phyloP scores from a whole-genome alignment of 2,797 vertebrate species.

The Alauda arvensis region DNA sequence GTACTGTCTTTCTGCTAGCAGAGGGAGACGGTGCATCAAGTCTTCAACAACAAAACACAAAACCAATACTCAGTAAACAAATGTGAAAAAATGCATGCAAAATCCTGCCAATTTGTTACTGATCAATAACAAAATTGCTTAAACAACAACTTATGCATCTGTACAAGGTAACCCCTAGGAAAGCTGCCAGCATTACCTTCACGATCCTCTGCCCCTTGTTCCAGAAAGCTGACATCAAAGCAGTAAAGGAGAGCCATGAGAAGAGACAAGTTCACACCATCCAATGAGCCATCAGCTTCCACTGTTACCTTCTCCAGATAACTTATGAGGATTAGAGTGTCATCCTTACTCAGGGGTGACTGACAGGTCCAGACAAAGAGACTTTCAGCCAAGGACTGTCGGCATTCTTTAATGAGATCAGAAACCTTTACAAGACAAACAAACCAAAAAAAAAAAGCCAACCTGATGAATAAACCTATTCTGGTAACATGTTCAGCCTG shows the following conservation, averaged over 20 bases:
- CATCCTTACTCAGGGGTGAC: conserved; percentile 89
- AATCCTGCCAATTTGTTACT: neutral
- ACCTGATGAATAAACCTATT: neutral
- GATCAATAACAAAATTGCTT: neutral
- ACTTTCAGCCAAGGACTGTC: conserved; percentile 90
- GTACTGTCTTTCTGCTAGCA: conserved; percentile 91
- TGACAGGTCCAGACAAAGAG: conserved; percentile 97
- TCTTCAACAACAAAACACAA: conserved; percentile 72
- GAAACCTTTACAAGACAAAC: conserved; percentile 78
- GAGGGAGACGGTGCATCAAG: conserved; percentile 84
- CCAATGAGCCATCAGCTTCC: conserved; percentile 90
- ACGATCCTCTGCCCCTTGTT: conserved; percentile 90
- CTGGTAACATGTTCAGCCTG: neutral
- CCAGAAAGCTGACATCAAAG: conserved; percentile 92
- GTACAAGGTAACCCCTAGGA: neutral
- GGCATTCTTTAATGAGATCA: conserved; percentile 92
- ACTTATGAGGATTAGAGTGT: conserved; percentile 90
- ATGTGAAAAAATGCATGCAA: neutral
- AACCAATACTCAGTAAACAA: neutral
- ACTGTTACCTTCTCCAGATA: conserved; percentile 88
- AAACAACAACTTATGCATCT: neutral
- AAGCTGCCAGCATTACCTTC: conserved; percentile 77
- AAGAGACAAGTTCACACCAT: conserved; percentile 87
- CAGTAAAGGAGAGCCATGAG: conserved; percentile 96
- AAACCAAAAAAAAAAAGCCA: neutral